Percentiles rank a stretch among this genome's conserved stretches.
phyloP scores from a whole-genome alignment of 1,140 invertebrate genomes.

The Drosophila bocki region DNA sequence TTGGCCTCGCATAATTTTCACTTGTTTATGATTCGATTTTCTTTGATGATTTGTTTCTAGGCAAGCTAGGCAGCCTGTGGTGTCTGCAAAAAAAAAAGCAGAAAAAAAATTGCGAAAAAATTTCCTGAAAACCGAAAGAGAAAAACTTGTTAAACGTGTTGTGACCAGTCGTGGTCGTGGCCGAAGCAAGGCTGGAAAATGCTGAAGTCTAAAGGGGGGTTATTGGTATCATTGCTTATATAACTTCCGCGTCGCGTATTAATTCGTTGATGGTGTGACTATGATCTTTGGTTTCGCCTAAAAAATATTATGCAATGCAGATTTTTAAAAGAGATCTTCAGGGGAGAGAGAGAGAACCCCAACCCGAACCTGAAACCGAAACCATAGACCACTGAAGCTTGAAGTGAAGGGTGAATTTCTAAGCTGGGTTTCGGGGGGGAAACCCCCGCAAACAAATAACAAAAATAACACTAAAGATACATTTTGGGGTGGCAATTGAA shows the following conservation, averaged over 20 bases:
- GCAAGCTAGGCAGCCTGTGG: constrained; percentile 2
- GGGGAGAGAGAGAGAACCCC: constrained; percentile 10
- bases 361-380: no score
- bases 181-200: constrained; percentile 57
- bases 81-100: constrained; percentile 46
- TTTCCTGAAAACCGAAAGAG: constrained; percentile 72
- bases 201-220: constrained; percentile 19
- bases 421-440: no score
- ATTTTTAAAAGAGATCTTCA: neutral
- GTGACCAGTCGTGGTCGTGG: constrained; percentile 48
- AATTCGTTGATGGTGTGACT: constrained; percentile 58
- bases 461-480: constrained; percentile 16
- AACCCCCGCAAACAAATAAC: constrained; percentile 29
- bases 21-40: constrained; percentile 52
- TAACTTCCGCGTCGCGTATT: constrained; percentile 75
- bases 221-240: constrained; percentile 65
- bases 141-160: constrained; percentile 81
- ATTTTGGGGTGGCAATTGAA: constrained; percentile 59
- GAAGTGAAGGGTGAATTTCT: constrained; percentile 1
- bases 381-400: neutral
- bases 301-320: constrained; percentile 53
- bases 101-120: constrained; percentile 69
- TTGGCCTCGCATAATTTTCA: constrained; percentile 29
- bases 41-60: constrained; percentile 38
- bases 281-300: constrained; percentile 51